These are phyloP conservation scores for Lamellibrachia luymesi DNA, from an alignment of 1,140 invertebrate species.

Conservation along the genomic window DNA sequence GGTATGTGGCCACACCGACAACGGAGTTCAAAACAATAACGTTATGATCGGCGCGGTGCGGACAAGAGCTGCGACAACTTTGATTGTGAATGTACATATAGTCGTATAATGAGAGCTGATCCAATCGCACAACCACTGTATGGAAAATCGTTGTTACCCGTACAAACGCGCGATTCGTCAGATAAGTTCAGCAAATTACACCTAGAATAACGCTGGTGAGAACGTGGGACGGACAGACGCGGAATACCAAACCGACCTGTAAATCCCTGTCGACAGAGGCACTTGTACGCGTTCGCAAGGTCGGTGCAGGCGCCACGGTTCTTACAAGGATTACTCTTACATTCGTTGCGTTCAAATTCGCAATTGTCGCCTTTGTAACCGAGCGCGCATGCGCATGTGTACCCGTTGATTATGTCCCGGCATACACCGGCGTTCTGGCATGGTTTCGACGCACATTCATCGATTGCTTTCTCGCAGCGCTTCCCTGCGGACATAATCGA, in stretches of 20 bases:
- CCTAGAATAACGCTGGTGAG: too few relatives aligned
- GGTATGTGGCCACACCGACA: too few relatives aligned
- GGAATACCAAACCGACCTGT: slow-evolving; percentile 26
- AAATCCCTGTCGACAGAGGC: slow-evolving; percentile 69
- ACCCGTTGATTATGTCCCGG: slow-evolving; percentile 41
- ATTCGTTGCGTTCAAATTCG: slow-evolving; percentile 12
- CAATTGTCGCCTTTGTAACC: slow-evolving; percentile 23
- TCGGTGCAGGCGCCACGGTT: slow-evolving; percentile 48
- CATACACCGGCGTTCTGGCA: slow-evolving; percentile 90
- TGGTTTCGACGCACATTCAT: slow-evolving; percentile 67
- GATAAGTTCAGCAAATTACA: too few relatives aligned
- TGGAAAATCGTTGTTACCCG: too few relatives aligned
- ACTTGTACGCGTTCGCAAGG: slow-evolving; percentile 41
- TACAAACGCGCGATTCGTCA: too few relatives aligned
- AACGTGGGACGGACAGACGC: too few relatives aligned
- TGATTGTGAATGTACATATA: too few relatives aligned
- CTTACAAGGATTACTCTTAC: slow-evolving; percentile 44
- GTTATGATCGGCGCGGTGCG: too few relatives aligned
- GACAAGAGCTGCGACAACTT: too few relatives aligned
- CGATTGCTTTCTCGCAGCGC: slow-evolving; percentile 28
- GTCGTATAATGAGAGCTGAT: too few relatives aligned
- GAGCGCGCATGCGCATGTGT: slow-evolving; percentile 68
- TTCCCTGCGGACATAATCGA: slow-evolving; percentile 17
- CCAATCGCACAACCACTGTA: too few relatives aligned
- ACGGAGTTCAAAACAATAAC: too few relatives aligned